phyloP scores from a whole-genome alignment of 2,797 vertebrate genomes.

The Danio albolineatus region DNA sequence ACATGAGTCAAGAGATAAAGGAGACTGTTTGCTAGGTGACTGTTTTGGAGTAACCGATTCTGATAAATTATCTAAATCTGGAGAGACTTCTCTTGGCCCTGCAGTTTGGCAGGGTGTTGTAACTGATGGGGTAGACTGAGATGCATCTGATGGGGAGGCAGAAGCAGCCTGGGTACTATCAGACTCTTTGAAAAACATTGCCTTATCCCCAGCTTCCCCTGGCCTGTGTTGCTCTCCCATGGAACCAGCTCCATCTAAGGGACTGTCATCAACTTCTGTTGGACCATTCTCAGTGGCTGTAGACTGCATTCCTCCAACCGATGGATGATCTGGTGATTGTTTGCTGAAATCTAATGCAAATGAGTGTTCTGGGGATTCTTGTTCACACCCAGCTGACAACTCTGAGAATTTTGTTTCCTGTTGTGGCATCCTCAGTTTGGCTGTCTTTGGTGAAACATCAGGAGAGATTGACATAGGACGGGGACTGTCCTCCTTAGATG shows the following conservation, averaged over 20 bases:
- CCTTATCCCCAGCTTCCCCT: constrained; percentile 76
- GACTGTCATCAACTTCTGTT: constrained; percentile 94
- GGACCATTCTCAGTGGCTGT: constrained; percentile 92
- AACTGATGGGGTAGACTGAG: constrained; percentile 91
- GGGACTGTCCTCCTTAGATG: constrained; percentile 92
- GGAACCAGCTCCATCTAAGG: constrained; percentile 82
- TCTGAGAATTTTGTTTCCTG: constrained; percentile 89
- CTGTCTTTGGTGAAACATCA: constrained; percentile 90
- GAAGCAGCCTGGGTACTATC: constrained; percentile 85
- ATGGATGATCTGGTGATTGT: constrained; percentile 91
- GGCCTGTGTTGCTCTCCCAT: constrained; percentile 73
- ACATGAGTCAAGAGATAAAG: constrained; percentile 70
- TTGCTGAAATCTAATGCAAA: constrained; percentile 93
- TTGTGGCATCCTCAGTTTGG: constrained; percentile 82
- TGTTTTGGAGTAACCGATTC: constrained; percentile 73
- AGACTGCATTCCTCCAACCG: constrained; percentile 73
- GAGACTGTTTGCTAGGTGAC: constrained; percentile 73
- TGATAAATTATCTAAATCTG: constrained; percentile 60
- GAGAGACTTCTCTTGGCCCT: constrained; percentile 71
- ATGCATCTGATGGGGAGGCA: constrained; percentile 91
- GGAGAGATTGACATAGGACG: constrained; percentile 97
- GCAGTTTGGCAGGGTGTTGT: constrained; percentile 90
- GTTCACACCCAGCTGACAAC: constrained; percentile 89
- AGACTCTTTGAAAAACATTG: constrained; percentile 83
- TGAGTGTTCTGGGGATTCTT: constrained; percentile 93